These are phyloP conservation scores for Drosophila aldrichi DNA, from an alignment of 2,888 invertebrate genomes.

Conservation along the genomic window DNA sequence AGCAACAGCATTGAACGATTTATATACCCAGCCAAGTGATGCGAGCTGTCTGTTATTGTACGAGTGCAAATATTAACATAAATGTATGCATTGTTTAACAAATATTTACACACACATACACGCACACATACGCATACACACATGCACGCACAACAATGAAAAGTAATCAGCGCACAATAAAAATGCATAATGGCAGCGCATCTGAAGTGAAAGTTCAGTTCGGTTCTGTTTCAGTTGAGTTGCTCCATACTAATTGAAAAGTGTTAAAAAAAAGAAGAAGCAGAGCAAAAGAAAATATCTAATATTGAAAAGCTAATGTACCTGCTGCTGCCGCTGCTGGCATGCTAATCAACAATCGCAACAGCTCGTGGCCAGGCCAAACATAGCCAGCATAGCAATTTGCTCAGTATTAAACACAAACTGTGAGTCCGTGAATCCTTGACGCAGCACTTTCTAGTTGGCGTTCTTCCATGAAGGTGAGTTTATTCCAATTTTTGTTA, in stretches of 20 bases:
- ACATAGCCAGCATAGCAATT: slow-evolving; percentile 37
- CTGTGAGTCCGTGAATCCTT: slow-evolving; percentile 53
- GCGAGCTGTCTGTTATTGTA: slow-evolving; percentile 36
- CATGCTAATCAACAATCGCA: slow-evolving; percentile 11
- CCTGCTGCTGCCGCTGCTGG: slow-evolving; percentile 44
- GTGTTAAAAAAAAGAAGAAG: slow-evolving; percentile 20
- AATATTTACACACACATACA: slow-evolving; percentile 32
- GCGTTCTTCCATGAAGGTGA: slow-evolving; percentile 69
- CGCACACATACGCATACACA: slow-evolving; percentile 1
- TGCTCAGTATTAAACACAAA: slow-evolving; percentile 8
- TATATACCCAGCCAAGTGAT: slow-evolving; percentile 2
- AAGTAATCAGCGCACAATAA: slow-evolving; percentile 56
- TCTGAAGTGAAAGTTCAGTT: slow-evolving; percentile 54
- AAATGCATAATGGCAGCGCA: slow-evolving; percentile 46
- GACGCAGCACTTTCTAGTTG: slow-evolving; percentile 67
- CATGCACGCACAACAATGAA: slow-evolving; percentile 35
- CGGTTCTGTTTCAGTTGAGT: slow-evolving; percentile 29
- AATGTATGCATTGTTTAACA: slow-evolving; percentile 44
- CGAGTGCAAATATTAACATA: slow-evolving; percentile 50
- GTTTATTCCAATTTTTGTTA: slow-evolving; percentile 29
- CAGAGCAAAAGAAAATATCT: slow-evolving; percentile 16
- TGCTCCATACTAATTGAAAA: slow-evolving; percentile 31
- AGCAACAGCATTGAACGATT: slow-evolving; percentile 3
- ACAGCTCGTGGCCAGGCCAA: slow-evolving; percentile 14
- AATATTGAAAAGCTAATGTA: slow-evolving; percentile 37